Evolutionary conservation across 2,797 vertebrate species (phyloP), one percentile per base, ranked within the genome.

Genomic region (Lithobates sylvaticus): DNA sequence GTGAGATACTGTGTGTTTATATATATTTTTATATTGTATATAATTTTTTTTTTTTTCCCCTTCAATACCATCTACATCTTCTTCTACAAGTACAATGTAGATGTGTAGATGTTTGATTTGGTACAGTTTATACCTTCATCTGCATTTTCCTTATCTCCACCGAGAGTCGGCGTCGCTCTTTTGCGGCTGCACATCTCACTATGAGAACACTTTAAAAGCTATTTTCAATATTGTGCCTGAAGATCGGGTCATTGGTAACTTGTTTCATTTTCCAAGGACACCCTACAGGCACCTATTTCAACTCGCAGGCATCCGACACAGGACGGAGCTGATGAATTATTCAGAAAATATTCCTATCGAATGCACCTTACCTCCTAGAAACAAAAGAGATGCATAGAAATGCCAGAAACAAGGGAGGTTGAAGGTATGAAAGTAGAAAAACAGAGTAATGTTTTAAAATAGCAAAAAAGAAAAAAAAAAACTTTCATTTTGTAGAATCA

Each of bases 201-300:
- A 58, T 54, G 76, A 39, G 10, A 76, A 71, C 50, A 39, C 73
- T 86, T 82, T 77, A 81, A 50, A 86, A 77, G 79, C 79, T 86
- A 64, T 77, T 86, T 86, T 82, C 79, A 82, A 82, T 86, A 86
- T 77, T 77, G 72, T 72, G 73, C 85, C 85, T 81, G 65, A 81
- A 82, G 85, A 77, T 65, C 79, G 50, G 85, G 79, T 82, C 85
- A 86, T 76, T 68, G 54, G 74, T 42, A 65, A 77, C 64, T 77
- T 82, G 65, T 77, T 76, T 86, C 65, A 81, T 82, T 81, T 86
- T 82, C 68, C 85, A 80, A 86, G 70, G 85, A 79, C 78, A 69
- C 65, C 78, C 85, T 77, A 65, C 78, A 82, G 79, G 85, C 84
- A 34, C 44, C 74, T 82, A 82, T 82, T 82, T 71, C 85, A 70